Evolutionary conservation across 2,113 vertebrate species (phyloP), one percentile per base, ranked within the genome.

Genomic region (Lepisosteus oculatus): DNA sequence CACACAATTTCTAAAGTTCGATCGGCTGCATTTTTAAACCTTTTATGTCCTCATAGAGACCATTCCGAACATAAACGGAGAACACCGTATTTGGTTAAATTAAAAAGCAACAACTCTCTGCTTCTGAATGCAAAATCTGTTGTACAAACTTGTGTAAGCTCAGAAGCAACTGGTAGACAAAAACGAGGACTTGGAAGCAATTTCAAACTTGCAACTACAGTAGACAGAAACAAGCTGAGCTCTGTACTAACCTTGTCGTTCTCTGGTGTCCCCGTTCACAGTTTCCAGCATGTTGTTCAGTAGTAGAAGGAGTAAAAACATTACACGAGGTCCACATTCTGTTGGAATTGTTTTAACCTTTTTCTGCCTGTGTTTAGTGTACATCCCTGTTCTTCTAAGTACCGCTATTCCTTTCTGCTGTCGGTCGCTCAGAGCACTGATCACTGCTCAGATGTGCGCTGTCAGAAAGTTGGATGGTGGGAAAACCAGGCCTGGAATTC

Each of bases 351-450:
- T 77, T 69, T 79, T 86, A 73, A 55, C 84, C 77, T 88, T 83
- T 92, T 92, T 92, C 88, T 92, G 91, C 77, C 91, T 83, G 78
- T 91, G 90, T 92, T 92, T 92, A 81, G 87, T 92, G 83, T 92
- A 92, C 91, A 92, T 92, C 88, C 90, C 89, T 85, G 86, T 86
- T 78, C 78, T 78, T 80, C 79, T 80, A 80, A 73, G 77, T 77
- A 47, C 77, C 83, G 81, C 80, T 79, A 69, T 70, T 83, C 71
- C 80, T 84, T 79, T 83, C 83, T 82, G 78, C 78, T 43, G 65
- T 55, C 47, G 47, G 63, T 61, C 55, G 74, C 78, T 77, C 76
- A 75, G 55, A 59, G 7, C 85, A 76, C 70, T 69, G 44, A 72
- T 80, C 68, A 65, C 68, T 76, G 79, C 82, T 73, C 79, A 29